Conservation (phyloP, 2,888 invertebrate genomes). For the Campoletis raptor region DNA sequence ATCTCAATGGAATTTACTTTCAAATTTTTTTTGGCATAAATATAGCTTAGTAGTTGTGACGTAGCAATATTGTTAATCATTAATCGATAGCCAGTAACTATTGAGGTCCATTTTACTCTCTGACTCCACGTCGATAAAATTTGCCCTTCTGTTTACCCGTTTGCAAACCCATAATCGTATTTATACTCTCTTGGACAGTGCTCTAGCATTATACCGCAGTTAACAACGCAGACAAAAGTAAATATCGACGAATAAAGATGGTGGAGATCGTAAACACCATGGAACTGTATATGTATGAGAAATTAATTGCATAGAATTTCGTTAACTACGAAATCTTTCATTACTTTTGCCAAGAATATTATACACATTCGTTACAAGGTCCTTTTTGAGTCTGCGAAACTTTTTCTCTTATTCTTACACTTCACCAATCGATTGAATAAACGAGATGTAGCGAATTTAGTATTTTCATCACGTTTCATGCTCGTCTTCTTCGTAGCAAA, state of each 20-base stretch:
- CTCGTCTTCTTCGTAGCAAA: background rate
- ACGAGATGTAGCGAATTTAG: background rate
- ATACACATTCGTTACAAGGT: slow-evolving; percentile 14
- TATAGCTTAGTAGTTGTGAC: background rate
- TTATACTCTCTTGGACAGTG: slow-evolving; percentile 46
- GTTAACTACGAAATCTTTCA: slow-evolving; percentile 12
- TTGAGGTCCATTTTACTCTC: background rate
- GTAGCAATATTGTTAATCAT: background rate
- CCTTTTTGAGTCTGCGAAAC: background rate
- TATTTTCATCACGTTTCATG: background rate
- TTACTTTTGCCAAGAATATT: slow-evolving; percentile 17
- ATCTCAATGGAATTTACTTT: background rate
- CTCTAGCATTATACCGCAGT: slow-evolving; percentile 46
- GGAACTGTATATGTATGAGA: background rate
- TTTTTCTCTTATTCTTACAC: background rate
- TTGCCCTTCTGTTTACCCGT: slow-evolving; percentile 28
- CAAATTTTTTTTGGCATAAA: background rate
- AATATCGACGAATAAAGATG: background rate
- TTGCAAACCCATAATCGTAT: slow-evolving; percentile 57
- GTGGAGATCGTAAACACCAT: slow-evolving; percentile 1
- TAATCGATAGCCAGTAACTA: slow-evolving; percentile 8
- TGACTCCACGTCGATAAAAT: slow-evolving; percentile 45
- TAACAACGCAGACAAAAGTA: slow-evolving; percentile 23
- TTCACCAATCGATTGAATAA: background rate
- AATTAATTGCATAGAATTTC: slow-evolving; percentile 22